Conservation (phyloP, 2,888 invertebrate genomes). For the Lingula anatina region DNA sequence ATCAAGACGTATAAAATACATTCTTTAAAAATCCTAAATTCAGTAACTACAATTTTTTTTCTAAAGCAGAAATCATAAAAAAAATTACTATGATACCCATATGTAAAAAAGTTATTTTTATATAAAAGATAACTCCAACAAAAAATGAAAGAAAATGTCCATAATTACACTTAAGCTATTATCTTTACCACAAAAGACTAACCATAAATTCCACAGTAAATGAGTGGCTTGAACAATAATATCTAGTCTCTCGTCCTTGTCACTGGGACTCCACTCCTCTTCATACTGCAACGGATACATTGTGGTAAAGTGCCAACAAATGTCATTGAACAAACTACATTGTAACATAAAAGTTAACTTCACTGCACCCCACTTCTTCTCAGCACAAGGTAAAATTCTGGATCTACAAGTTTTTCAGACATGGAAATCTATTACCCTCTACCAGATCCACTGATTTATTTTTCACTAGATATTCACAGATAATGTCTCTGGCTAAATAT, state of each 20-base stretch:
- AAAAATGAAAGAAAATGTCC: not conserved
- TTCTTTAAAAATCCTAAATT: too few relatives aligned
- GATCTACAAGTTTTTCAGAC: too few relatives aligned
- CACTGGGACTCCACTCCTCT: conserved; percentile 33
- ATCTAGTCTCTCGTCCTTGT: conserved; percentile 60
- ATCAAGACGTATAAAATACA: too few relatives aligned
- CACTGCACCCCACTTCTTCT: too few relatives aligned
- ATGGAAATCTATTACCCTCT: too few relatives aligned
- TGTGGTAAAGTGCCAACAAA: too few relatives aligned
- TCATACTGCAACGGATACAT: conserved; percentile 30
- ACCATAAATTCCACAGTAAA: conserved; percentile 67
- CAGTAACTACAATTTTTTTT: not conserved
- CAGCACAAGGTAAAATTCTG: too few relatives aligned
- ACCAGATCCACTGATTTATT: too few relatives aligned
- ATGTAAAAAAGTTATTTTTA: not conserved
- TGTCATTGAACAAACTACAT: too few relatives aligned
- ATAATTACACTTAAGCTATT: not conserved
- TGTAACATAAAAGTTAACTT: too few relatives aligned
- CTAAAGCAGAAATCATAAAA: not conserved
- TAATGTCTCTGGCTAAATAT: too few relatives aligned
- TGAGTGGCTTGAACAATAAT: conserved; percentile 66
- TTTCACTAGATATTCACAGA: too few relatives aligned
- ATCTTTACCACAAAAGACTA: conserved; percentile 11
- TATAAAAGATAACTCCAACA: not conserved
- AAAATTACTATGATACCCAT: not conserved